Base-by-base conservation (phyloP, 1,140 invertebrate species). In the Cylas formicarius region DNA sequence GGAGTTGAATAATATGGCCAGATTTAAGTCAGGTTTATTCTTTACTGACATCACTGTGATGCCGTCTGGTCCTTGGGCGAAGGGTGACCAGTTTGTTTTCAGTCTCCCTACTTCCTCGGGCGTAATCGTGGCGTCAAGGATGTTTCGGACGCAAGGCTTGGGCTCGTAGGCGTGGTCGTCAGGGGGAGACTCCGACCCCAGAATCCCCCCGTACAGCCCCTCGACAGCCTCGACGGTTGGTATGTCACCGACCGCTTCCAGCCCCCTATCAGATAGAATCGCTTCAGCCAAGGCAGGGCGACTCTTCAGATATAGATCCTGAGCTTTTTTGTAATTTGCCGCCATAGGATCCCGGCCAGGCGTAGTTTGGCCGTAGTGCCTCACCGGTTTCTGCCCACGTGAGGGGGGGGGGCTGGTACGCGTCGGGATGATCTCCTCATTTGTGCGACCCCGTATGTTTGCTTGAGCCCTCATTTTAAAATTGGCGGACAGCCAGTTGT, bases 1-100 rank as follows among this genome's bases (percentile, higher is more conserved):
- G 22, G n/a, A 8, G 39, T 46, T 53, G 27, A 50, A 50, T 16
- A 53, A 27, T 1, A 31, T n/a, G 1, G 2, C 27, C 9, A 51
- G 16, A 1, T 23, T 6, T 5, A 10, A 4, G 11, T 6, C 18
- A n/a, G 36, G 22, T 24, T 21, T 29, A 11, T 26, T 37, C 26
- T 52, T 51, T 3, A 41, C 37, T 10, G 17, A 11, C 9, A 1
- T 3, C 7, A 53, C 36, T 22, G 46, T 50, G 17, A 53, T 43
- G 2, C 53, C 50, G 23, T 55, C 50, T 0, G 37, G 42, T 6
- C 53, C 50, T 1, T 50, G 37, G 19, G 50, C 42, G 3, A 51
- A 52, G 11, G 21, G 32, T 2, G 14, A 29, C 52, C 49, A 54
- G 9, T 13, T 19, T 2, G 1, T 26, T 2, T 14, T 21, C 17